phyloP scores from a whole-genome alignment of 2,797 vertebrate species.

The Euthynnus affinis region DNA sequence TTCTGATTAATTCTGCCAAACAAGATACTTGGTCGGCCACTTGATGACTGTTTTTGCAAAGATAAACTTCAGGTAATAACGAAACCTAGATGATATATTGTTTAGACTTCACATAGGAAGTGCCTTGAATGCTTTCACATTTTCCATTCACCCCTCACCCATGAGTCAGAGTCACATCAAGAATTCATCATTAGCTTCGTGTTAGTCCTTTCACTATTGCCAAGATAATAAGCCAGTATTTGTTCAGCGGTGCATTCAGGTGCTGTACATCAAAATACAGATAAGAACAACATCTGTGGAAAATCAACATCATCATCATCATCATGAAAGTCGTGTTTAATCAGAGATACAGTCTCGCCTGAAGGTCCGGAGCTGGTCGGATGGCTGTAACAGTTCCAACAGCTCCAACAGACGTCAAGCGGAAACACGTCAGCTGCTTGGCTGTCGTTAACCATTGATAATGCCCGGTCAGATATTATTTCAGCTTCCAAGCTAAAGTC shows the following conservation, averaged over 20 bases:
- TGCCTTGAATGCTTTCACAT: conserved; percentile 1
- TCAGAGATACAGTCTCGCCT: conserved; percentile 18
- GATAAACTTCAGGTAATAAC: neutral
- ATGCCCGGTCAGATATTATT: conserved; percentile 44
- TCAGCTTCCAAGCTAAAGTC: conserved; percentile 47
- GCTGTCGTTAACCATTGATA: conserved; percentile 48
- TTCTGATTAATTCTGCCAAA: neutral
- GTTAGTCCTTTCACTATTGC: conserved; percentile 10
- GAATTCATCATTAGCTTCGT: neutral
- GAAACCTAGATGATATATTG: neutral
- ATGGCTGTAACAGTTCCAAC: neutral
- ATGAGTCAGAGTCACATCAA: conserved; percentile 28
- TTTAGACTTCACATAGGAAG: conserved; percentile 5
- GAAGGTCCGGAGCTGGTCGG: conserved; percentile 7
- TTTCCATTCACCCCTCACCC: conserved; percentile 26
- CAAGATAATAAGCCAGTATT: conserved; percentile 21
- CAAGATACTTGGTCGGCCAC: neutral
- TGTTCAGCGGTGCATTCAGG: conserved; percentile 37
- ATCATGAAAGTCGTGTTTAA: conserved; percentile 24
- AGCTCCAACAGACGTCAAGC: neutral
- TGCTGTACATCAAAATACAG: conserved; percentile 12
- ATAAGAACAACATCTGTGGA: conserved; percentile 26
- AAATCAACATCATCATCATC: conserved; percentile 12
- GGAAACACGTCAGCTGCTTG: conserved; percentile 24
- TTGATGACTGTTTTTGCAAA: neutral